Evolutionary conservation across 2,113 vertebrate genomes (phyloP).

Genomic region (Oryzias melastigma): DNA sequence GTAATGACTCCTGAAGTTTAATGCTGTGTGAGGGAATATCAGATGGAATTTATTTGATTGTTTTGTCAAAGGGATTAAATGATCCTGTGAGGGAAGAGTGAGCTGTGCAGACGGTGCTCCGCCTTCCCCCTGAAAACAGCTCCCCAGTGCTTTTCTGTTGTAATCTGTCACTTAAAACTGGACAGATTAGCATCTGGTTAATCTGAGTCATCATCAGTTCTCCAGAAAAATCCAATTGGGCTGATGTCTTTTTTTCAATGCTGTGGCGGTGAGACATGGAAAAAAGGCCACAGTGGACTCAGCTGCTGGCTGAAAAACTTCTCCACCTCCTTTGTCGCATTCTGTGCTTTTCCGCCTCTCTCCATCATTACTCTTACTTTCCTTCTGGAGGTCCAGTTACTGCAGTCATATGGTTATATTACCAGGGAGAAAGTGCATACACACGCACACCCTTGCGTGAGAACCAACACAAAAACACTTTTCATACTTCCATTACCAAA

Average conservation of each 20-base stretch:
- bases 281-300: conserved; percentile 44
- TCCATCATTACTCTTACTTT: conserved; percentile 47
- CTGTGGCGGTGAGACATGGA: conserved; percentile 50
- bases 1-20: too few species aligned
- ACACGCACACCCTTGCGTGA: conserved; percentile 1
- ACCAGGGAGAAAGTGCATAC: conserved; percentile 30
- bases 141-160: too few species aligned
- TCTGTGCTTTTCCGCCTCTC: conserved; percentile 43
- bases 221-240: too few species aligned
- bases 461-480: conserved; percentile 10
- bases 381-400: conserved; percentile 56
- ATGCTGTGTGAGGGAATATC: too few species aligned
- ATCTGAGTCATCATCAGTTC: too few species aligned
- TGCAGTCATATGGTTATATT: conserved; percentile 62
- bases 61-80: too few species aligned
- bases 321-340: conserved; percentile 35
- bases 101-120: too few species aligned
- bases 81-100: too few species aligned
- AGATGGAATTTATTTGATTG: too few species aligned
- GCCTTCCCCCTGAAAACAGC: too few species aligned
- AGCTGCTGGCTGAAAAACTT: conserved; percentile 57
- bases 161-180: too few species aligned
- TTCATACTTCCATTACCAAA: conserved; percentile 39
- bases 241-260: conserved; percentile 40
- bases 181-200: too few species aligned